Percentiles rank a stretch among this genome's conserved stretches.
Evolutionary conservation across 2,113 vertebrate genomes (phyloP).

Genomic region (Speoplatyrhinus poulsoni): DNA sequence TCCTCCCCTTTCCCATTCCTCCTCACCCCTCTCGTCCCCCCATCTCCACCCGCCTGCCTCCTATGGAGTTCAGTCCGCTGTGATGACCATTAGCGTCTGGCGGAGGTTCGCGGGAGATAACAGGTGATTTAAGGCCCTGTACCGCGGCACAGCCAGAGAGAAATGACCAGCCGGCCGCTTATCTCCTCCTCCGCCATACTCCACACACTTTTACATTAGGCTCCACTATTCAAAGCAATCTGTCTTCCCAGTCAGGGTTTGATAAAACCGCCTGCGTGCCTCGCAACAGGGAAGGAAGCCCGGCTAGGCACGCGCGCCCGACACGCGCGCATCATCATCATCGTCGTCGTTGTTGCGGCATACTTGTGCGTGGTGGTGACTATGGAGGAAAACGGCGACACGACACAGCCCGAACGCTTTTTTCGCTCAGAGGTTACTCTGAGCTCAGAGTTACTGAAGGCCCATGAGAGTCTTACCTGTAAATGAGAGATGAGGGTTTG

Average conservation of each 20-base stretch:
- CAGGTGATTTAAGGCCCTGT: constrained; percentile 77
- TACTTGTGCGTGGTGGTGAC: constrained; percentile 39
- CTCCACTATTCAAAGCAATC: constrained; percentile 72
- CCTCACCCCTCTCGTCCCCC: neutral
- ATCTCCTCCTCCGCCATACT: constrained; percentile 70
- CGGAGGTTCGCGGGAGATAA: constrained; percentile 78
- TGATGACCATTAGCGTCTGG: constrained; percentile 80
- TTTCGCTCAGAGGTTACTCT: too few species aligned
- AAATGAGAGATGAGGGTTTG: constrained; percentile 37
- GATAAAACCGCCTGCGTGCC: constrained; percentile 69
- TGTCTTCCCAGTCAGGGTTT: constrained; percentile 74
- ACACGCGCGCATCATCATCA: neutral
- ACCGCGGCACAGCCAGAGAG: constrained; percentile 66
- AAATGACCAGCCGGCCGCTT: constrained; percentile 68
- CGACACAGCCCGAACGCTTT: too few species aligned
- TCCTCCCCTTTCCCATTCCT: neutral
- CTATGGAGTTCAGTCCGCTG: constrained; percentile 56
- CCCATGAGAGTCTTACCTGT: constrained; percentile 34
- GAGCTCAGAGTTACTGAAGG: too few species aligned
- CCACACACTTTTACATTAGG: constrained; percentile 79
- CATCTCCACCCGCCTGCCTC: constrained; percentile 41
- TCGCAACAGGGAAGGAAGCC: constrained; percentile 30
- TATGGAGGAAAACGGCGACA: too few species aligned
- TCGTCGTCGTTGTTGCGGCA: constrained; percentile 29
- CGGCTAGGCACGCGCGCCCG: too few species aligned